Conservation (phyloP, 2,797 vertebrate genomes). For the Coendou prehensilis region DNA sequence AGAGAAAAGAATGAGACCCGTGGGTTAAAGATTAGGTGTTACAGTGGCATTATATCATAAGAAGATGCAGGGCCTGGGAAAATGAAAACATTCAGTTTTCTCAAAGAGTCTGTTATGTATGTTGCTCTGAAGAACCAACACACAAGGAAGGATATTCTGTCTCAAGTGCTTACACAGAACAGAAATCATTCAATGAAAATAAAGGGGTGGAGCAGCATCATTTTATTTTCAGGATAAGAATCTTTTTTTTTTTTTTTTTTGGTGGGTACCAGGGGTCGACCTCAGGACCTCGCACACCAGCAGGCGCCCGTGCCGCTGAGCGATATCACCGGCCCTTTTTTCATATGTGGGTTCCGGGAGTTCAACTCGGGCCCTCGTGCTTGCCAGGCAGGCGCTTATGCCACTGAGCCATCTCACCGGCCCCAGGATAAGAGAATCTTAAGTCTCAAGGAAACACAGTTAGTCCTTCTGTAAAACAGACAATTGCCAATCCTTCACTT, state of each 20-base stretch:
- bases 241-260: too few species aligned
- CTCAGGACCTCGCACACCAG: too few species aligned
- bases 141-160: background rate
- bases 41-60: conserved; percentile 27
- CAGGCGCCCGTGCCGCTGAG: too few species aligned
- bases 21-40: conserved; percentile 3
- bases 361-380: too few species aligned
- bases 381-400: too few species aligned
- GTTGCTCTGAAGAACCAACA: background rate
- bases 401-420: too few species aligned
- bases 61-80: background rate
- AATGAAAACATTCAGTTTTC: background rate
- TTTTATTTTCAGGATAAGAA: background rate
- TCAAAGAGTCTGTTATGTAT: background rate
- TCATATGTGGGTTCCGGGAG: too few species aligned
- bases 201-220: background rate
- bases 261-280: too few species aligned
- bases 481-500: background rate
- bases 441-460: background rate
- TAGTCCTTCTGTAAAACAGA: background rate
- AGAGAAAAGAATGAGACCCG: background rate
- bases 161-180: background rate
- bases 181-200: background rate
- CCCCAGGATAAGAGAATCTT: background rate
- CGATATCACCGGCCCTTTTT: too few species aligned